Evolutionary conservation across 2,113 vertebrate genomes (phyloP).

Genomic region (Syngnathus scovelli): DNA sequence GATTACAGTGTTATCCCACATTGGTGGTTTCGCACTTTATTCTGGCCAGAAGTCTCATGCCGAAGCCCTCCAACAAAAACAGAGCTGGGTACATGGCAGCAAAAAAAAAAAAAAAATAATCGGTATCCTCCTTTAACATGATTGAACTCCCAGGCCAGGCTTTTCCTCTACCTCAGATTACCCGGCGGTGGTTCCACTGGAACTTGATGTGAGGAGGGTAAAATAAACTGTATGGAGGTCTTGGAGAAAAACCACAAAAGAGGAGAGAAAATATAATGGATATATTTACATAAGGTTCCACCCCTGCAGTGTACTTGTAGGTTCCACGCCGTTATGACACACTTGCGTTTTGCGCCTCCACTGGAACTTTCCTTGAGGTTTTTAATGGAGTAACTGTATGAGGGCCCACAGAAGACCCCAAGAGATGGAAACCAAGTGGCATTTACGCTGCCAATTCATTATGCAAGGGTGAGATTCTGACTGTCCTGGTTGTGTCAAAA

Average conservation of each 20-base stretch:
- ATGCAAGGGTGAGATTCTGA: conserved; percentile 32
- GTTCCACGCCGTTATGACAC: conserved; percentile 33
- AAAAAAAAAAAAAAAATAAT: conserved; percentile 31
- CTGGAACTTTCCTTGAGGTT: conserved; percentile 69
- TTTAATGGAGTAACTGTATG: conserved; percentile 23
- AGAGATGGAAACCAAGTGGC: conserved; percentile 54
- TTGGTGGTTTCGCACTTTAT: background rate
- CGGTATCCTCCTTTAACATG: conserved; percentile 23
- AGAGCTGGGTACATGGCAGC: conserved; percentile 13
- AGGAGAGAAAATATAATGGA: conserved; percentile 44
- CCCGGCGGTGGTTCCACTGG: conserved; percentile 46
- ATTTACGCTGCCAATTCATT: conserved; percentile 28
- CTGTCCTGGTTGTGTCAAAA: conserved; percentile 17
- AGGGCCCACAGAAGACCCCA: conserved; percentile 39
- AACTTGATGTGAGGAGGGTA: conserved; percentile 30
- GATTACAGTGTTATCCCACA: too few relatives aligned
- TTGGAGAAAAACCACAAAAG: conserved; percentile 49
- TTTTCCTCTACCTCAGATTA: conserved; percentile 40
- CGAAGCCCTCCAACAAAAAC: conserved; percentile 2
- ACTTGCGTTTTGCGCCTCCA: conserved; percentile 46
- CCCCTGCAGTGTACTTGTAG: conserved; percentile 14
- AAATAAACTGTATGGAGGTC: conserved; percentile 32
- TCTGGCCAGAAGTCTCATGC: background rate
- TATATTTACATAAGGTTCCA: conserved; percentile 66
- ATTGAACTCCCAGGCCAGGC: conserved; percentile 27